Evolutionary conservation across 2,113 vertebrate species (phyloP), one percentile per base, ranked within the genome.

Genomic region (Tor tambroides): DNA sequence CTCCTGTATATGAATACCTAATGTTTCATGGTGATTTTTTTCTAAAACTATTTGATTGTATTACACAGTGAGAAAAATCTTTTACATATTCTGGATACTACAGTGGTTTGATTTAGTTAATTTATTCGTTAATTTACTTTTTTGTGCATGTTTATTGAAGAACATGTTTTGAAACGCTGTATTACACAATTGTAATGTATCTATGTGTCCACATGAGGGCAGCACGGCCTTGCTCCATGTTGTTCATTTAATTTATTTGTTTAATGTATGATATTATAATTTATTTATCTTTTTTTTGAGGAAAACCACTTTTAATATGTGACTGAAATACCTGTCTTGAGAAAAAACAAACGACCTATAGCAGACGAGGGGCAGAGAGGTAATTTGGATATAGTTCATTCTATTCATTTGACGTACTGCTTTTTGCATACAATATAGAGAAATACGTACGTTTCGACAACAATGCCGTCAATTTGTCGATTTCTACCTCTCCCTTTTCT

Each of bases 1-100:
- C 89, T 94, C 92, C 92, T 94, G 93, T 94, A 95, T 95, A 92
- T 92, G 92, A 91, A 90, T 54, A 85, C 17, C 76, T 83, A 26
- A 19, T n/a, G 43, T 49, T 26, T 85, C 3, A 65, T 83, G 4
- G 21, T 74, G 46, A n/a, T 38, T 59, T 81, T 38, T 35, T 23
- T 35, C 11, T 12, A 54, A 54, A 54, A 54, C 6, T 54, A 54
- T 54, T 21, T 19, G 6, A 54, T 54, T 54, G 51, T 54, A 54
- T 54, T 21, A 54, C 51, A 54, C 17, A 6, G 51, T 19, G 19
- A 7, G 15, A 54, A 6, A 6, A 6, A 54, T 21, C 0, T 54
- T 54, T 54, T 2, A 21, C 19, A 54, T 54, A 54, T 54, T 54
- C 17, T 59, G 54, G 54, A 59, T 11, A 21, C 6, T 3, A 26